Evolutionary conservation across 2,888 invertebrate genomes (phyloP).

Genomic region (Caenorhabditis zanzibari): DNA sequence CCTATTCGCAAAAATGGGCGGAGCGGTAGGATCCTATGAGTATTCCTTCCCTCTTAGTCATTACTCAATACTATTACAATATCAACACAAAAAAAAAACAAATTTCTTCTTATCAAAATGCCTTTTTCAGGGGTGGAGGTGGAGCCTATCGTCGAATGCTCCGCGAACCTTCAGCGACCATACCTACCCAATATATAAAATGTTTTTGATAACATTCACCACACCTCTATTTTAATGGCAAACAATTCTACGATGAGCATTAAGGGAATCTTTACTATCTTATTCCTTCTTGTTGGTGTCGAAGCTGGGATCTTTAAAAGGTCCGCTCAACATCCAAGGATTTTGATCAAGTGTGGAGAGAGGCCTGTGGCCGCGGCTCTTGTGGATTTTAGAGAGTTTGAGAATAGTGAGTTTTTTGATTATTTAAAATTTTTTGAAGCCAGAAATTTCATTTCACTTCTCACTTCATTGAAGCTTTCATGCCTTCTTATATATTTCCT

Average conservation of each 20-base stretch:
- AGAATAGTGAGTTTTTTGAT: slow-evolving; percentile 3
- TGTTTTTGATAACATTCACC: slow-evolving; percentile 11
- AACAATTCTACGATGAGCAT: slow-evolving; percentile 11
- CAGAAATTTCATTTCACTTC: neutral
- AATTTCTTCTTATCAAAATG: slow-evolving; percentile 1
- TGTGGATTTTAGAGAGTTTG: slow-evolving; percentile 14
- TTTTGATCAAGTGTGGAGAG: slow-evolving; percentile 5
- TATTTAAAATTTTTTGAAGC: neutral
- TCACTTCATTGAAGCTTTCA: neutral
- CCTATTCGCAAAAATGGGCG: neutral
- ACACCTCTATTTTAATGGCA: slow-evolving; percentile 11
- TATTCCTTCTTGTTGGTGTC: neutral
- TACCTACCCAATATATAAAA: neutral
- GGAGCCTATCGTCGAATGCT: slow-evolving; percentile 5
- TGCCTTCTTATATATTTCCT: no score
- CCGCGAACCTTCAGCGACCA: slow-evolving; percentile 4
- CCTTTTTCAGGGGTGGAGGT: slow-evolving; percentile 3
- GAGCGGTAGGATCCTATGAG: slow-evolving; percentile 31
- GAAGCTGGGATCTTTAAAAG: no score
- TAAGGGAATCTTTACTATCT: neutral
- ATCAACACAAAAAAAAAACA: slow-evolving; percentile 1
- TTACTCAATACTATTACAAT: neutral
- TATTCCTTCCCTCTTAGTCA: slow-evolving; percentile 37
- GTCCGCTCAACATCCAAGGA: neutral
- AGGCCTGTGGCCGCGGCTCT: neutral